Conservation (phyloP, 2,797 vertebrate species). For the Sternotherus odoratus region DNA sequence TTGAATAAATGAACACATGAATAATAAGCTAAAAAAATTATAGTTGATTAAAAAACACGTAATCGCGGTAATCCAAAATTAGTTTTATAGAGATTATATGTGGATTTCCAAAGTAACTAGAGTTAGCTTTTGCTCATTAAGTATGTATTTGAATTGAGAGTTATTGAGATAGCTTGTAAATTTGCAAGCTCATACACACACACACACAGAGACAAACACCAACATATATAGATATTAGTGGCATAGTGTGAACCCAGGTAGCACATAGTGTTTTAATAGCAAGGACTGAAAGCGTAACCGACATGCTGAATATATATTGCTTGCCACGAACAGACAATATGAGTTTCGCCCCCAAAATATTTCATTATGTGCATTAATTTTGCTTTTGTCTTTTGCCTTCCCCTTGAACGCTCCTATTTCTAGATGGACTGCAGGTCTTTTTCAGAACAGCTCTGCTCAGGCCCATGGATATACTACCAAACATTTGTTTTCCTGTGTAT, state of each 20-base stretch:
- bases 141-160: not conserved
- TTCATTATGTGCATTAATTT: not conserved
- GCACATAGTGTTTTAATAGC: not conserved
- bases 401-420: not conserved
- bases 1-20: no score
- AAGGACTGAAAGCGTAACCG: not conserved
- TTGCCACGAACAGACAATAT: not conserved
- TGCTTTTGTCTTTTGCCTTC: not conserved
- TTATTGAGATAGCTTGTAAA: not conserved
- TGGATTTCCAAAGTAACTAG: not conserved
- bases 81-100: not conserved
- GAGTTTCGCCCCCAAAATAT: not conserved
- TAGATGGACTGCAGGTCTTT: not conserved
- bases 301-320: not conserved
- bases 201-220: no score
- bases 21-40: not conserved
- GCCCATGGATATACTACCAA: not conserved
- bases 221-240: no score
- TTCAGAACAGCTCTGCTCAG: not conserved
- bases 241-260: not conserved
- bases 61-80: not conserved
- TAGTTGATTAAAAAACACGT: not conserved
- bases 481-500: not conserved
- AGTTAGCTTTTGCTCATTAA: not conserved
- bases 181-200: not conserved